These are phyloP conservation scores for Microtus pennsylvanicus DNA, from an alignment of 2,113 vertebrate species.

Conservation along the genomic window DNA sequence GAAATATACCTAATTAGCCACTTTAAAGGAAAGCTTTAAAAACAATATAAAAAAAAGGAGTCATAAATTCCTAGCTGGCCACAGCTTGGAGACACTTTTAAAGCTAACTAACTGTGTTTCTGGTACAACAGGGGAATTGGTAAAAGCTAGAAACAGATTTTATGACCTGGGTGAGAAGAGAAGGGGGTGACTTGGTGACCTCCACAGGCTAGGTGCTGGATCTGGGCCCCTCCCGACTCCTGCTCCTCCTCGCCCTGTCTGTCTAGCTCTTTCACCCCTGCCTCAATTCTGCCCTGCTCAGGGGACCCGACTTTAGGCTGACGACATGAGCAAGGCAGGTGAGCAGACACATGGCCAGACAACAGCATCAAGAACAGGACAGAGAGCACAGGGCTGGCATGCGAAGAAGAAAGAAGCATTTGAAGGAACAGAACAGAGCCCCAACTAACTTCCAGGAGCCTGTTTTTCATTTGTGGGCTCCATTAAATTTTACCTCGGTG, in stretches of 20 bases:
- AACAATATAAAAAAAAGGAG: slow-evolving; percentile 47
- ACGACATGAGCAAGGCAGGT: neutral
- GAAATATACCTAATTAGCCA: slow-evolving; percentile 82
- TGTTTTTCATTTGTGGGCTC: slow-evolving; percentile 69
- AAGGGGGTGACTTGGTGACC: slow-evolving; percentile 46
- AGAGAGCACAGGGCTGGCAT: neutral
- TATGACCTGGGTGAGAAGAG: slow-evolving; percentile 70
- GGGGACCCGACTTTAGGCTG: neutral
- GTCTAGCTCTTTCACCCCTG: neutral
- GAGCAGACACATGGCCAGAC: neutral
- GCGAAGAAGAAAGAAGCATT: neutral
- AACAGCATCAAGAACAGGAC: neutral
- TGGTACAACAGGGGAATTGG: slow-evolving; percentile 74
- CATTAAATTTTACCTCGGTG: neutral
- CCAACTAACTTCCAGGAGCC: neutral
- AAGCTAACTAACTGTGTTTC: slow-evolving; percentile 84
- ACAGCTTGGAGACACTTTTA: slow-evolving; percentile 80
- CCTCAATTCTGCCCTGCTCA: neutral
- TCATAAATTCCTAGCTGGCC: slow-evolving; percentile 83
- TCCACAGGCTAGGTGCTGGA: neutral
- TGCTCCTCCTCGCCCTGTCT: neutral
- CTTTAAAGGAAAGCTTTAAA: slow-evolving; percentile 80
- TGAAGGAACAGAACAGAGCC: neutral
- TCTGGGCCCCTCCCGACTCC: neutral
- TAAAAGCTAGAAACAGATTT: slow-evolving; percentile 72